These are phyloP conservation scores for Sesia apiformis DNA, from an alignment of 2,888 invertebrate species.

Conservation along the genomic window DNA sequence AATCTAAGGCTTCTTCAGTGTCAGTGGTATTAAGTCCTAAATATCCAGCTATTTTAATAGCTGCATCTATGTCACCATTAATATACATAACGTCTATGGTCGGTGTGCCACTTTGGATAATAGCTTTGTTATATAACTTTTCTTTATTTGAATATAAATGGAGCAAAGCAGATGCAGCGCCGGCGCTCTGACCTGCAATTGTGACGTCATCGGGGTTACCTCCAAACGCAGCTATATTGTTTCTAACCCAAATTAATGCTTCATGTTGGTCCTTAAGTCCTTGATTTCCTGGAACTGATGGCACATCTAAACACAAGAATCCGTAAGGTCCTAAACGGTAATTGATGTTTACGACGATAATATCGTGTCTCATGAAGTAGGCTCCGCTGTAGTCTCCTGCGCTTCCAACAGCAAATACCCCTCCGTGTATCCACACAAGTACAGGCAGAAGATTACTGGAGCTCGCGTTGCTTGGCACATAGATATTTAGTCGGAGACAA, in stretches of 20 bases:
- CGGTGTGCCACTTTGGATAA: slow-evolving; percentile 56
- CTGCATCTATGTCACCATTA: slow-evolving; percentile 37
- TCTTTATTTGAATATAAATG: slow-evolving; percentile 52
- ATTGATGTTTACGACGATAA: slow-evolving; percentile 54
- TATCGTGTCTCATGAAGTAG: slow-evolving; percentile 44
- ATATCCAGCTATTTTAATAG: slow-evolving; percentile 41
- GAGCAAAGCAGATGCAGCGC: slow-evolving; percentile 44
- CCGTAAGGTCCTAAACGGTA: slow-evolving; percentile 63
- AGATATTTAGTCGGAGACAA: slow-evolving; percentile 79
- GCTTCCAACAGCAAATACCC: slow-evolving; percentile 39
- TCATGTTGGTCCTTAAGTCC: slow-evolving; percentile 57
- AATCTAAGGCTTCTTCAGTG: slow-evolving; percentile 43
- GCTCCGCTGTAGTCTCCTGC: slow-evolving; percentile 35
- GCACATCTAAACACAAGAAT: slow-evolving; percentile 55
- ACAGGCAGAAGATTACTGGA: slow-evolving; percentile 49
- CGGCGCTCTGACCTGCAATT: slow-evolving; percentile 55
- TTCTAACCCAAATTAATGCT: slow-evolving; percentile 51
- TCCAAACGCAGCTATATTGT: slow-evolving; percentile 53
- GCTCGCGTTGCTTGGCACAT: slow-evolving; percentile 46
- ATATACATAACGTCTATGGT: slow-evolving; percentile 48
- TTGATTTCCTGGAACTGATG: slow-evolving; percentile 53
- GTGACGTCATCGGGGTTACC: slow-evolving; percentile 62
- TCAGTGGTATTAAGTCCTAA: slow-evolving; percentile 45
- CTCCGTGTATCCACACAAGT: slow-evolving; percentile 60
- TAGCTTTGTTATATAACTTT: slow-evolving; percentile 51